These are phyloP conservation scores for Montipora efflorescens DNA, from an alignment of 64 coral and sea anemone genomes.

Conservation along the genomic window DNA sequence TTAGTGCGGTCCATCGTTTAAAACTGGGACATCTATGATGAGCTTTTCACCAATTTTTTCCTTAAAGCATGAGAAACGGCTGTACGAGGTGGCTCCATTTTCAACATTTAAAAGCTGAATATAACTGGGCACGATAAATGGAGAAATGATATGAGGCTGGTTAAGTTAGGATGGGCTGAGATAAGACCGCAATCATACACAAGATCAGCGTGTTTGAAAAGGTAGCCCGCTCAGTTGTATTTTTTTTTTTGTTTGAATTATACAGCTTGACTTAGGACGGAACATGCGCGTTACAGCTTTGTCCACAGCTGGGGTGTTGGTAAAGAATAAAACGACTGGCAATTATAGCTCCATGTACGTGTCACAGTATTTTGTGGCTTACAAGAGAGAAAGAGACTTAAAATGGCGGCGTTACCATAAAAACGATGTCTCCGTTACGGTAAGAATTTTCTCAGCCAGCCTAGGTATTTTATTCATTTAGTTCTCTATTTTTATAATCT, in stretches of 20 bases:
- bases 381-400: conserved; percentile 68
- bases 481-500: too few relatives aligned
- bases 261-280: conserved; percentile 82
- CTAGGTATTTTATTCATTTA: too few relatives aligned
- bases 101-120: neutral
- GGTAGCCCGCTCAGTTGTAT: neutral
- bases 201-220: neutral
- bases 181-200: neutral
- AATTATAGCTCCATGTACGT: conserved; percentile 69
- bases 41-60: neutral
- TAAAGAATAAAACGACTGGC: conserved; percentile 52
- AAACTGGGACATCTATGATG: neutral
- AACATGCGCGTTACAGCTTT: conserved; percentile 77
- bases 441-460: conserved; percentile 16
- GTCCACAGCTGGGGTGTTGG: conserved; percentile 70
- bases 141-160: neutral
- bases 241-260: neutral
- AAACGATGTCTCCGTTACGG: conserved; percentile 83
- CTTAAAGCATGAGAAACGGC: neutral
- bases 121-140: neutral
- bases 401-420: conserved; percentile 76
- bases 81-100: neutral
- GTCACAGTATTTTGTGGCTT: conserved; percentile 77
- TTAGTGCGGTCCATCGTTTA: neutral
- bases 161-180: too few relatives aligned